phyloP scores from a whole-genome alignment of 2,797 vertebrate genomes.

The Sebastes reedi region DNA sequence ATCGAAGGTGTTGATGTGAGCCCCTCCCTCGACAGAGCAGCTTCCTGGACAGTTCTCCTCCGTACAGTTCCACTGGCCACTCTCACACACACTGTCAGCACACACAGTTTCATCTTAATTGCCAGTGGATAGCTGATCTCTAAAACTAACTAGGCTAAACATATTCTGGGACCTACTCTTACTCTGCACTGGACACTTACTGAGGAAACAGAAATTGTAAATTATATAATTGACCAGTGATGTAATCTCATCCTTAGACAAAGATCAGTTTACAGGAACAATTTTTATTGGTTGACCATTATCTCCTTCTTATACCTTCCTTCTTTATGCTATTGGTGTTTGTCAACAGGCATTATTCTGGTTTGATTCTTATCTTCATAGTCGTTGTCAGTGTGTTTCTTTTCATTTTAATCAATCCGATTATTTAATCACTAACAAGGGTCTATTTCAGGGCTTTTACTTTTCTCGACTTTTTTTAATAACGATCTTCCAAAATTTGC shows the following conservation, averaged over 20 bases:
- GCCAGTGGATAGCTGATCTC: not conserved
- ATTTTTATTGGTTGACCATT: no score
- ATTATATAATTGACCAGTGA: not conserved
- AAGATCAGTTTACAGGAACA: not conserved
- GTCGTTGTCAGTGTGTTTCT: no score
- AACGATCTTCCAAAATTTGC: not conserved
- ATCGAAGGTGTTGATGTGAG: slow-evolving; percentile 85
- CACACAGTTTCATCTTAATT: not conserved
- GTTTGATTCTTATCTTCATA: no score
- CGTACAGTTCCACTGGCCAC: slow-evolving; percentile 84
- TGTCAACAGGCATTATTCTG: no score
- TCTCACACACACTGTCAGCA: slow-evolving; percentile 71
- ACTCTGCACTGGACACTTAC: not conserved
- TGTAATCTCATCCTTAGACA: not conserved
- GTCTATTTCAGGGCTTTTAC: no score
- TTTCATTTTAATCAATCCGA: no score
- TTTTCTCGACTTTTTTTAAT: not conserved
- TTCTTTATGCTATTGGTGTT: no score
- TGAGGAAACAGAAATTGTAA: not conserved
- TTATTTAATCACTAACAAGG: no score
- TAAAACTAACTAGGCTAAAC: not conserved
- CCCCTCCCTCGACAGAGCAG: slow-evolving; percentile 87
- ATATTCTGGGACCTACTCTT: not conserved
- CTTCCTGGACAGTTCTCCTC: slow-evolving; percentile 82
- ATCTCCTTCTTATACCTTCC: no score